Evolutionary conservation across 1,140 invertebrate species (phyloP), one percentile per base, ranked within the genome.

Genomic region (Saccostrea echinata): DNA sequence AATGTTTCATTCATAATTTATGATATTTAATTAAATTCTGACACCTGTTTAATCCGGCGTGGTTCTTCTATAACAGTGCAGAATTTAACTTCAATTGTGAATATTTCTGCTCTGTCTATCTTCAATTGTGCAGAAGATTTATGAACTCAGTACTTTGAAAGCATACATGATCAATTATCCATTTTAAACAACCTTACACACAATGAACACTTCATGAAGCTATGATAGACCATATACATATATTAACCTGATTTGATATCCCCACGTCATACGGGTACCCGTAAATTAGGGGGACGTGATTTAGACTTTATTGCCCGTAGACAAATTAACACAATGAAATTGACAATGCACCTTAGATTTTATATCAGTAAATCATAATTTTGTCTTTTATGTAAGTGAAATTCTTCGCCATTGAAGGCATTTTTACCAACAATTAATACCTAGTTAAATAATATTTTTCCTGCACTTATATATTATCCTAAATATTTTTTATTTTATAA

Each of bases 1-100:
- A 30, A 71, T 33, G 27, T 71, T 71, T 71, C 27, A 71, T 27
- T 71, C 30, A 33, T 71, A 30, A 71, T 71, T 71, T 71, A 71
- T 30, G 68, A 71, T 13, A 16, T 71, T 71, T 71, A 71, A 71
- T 71, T 71, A 71, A 71, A 71, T 71, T 71, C 30, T 71, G 68
- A 71, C 68, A 71, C 27, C 68, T 71, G 68, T 24, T 71, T 71
- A 71, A 71, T 71, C 68, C 55, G 27, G 27, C 68, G 9, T 30
- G 27, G 68, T 30, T 71, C 24, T 30, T 30, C 27, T 12, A 1
- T 16, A 71, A 71, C 24, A 71, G 68, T 71, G 68, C 13, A 71
- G 68, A 33, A 27, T 71, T 71, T 71, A 27, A 33, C 68, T 27
- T 30, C 27, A 71, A 71, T 71, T 27, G 27, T 33, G 27, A 30